Evolutionary conservation across 2,113 vertebrate genomes (phyloP).

Genomic region (Petromus typicus): DNA sequence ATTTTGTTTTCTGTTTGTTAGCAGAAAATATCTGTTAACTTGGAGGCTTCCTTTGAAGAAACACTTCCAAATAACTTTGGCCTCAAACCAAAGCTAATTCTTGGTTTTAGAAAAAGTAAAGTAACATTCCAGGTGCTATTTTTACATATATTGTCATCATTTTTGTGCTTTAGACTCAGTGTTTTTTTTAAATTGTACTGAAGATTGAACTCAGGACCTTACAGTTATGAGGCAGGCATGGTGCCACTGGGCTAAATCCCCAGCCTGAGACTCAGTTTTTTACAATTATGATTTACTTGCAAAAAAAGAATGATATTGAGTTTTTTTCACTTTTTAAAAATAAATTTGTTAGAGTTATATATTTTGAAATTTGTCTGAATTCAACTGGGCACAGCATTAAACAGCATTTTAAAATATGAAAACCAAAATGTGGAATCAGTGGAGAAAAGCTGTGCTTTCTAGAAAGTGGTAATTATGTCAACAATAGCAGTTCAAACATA

Average conservation of each 20-base stretch:
- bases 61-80: conserved; percentile 72
- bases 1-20: conserved; percentile 82
- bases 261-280: no score
- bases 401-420: conserved; percentile 65
- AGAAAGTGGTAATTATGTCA: conserved; percentile 45
- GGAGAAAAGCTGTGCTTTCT: not conserved
- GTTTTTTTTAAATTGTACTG: not conserved
- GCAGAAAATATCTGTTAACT: conserved; percentile 82
- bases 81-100: conserved; percentile 66
- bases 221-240: no score
- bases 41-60: conserved; percentile 75
- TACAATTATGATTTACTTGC: no score
- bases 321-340: conserved; percentile 70
- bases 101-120: conserved; percentile 65
- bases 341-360: conserved; percentile 55
- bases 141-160: conserved; percentile 47
- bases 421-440: conserved; percentile 45
- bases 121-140: conserved; percentile 49
- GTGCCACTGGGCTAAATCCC: no score
- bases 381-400: conserved; percentile 50
- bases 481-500: conserved; percentile 14
- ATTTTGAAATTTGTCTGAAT: conserved; percentile 70
- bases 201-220: no score
- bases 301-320: conserved; percentile 43
- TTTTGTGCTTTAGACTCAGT: conserved; percentile 59